These are phyloP conservation scores for Tyto alba DNA, from an alignment of 2,113 vertebrate species.

Conservation along the genomic window DNA sequence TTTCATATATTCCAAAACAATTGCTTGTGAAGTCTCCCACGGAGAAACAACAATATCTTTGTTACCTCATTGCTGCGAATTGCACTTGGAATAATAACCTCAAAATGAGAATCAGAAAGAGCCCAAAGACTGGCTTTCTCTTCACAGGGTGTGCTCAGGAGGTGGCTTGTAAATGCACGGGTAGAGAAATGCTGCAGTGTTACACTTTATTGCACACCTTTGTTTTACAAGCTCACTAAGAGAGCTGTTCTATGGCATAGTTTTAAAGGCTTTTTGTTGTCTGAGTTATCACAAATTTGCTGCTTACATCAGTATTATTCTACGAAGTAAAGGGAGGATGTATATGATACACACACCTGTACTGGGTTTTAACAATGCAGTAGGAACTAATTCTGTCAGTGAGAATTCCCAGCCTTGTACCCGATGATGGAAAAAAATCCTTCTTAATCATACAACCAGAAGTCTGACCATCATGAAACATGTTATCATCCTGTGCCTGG, in stretches of 20 bases:
- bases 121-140: neutral
- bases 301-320: neutral
- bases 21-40: neutral
- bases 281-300: neutral
- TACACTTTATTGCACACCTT: neutral
- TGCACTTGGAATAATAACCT: conserved; percentile 3
- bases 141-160: neutral
- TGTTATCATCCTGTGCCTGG: neutral
- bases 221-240: neutral
- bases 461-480: neutral
- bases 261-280: neutral
- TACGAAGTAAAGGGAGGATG: neutral
- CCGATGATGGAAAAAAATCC: neutral
- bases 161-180: neutral
- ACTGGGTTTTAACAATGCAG: neutral
- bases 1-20: neutral
- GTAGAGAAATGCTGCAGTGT: neutral
- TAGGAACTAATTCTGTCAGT: neutral
- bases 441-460: neutral
- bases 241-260: neutral
- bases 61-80: neutral
- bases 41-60: neutral
- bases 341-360: neutral
- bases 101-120: neutral
- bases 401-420: neutral